Conservation (phyloP, 2,888 invertebrate species). For the Acanthosepion esculentum region DNA sequence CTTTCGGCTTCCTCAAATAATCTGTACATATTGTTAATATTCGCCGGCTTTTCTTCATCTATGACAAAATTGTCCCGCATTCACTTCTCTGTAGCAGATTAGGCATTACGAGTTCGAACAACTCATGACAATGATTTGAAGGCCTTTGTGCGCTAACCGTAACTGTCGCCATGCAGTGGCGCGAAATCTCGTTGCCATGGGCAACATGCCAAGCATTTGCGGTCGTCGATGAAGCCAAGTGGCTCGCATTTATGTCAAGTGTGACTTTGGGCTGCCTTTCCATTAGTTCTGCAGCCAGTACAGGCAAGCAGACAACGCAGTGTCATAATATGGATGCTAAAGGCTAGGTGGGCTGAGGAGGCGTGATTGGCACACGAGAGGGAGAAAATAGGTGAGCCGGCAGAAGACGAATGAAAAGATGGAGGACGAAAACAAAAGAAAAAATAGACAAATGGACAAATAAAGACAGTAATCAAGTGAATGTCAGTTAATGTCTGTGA, state of each 20-base stretch:
- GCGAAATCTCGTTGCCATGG: not conserved
- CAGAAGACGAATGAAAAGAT: not conserved
- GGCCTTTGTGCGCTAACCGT: not conserved
- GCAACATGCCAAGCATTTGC: not conserved
- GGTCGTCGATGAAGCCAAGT: not conserved
- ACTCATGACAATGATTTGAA: not conserved
- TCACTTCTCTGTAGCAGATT: too few species aligned
- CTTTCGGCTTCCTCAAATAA: too few species aligned
- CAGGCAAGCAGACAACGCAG: not conserved
- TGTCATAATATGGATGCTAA: not conserved
- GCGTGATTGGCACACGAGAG: not conserved
- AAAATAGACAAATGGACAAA: not conserved
- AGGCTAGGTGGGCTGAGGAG: not conserved
- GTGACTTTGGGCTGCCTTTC: not conserved
- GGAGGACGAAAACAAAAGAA: not conserved
- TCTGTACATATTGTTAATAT: too few species aligned
- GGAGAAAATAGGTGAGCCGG: not conserved
- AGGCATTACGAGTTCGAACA: not conserved
- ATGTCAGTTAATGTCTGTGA: not conserved
- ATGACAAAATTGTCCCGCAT: too few species aligned
- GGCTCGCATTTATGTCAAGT: not conserved
- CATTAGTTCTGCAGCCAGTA: not conserved
- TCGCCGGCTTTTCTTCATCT: too few species aligned
- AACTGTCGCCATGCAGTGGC: not conserved
- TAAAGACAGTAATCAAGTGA: not conserved